These are phyloP conservation scores for Archegozetes longisetosus DNA, from an alignment of 1,140 invertebrate species.

Conservation along the genomic window DNA sequence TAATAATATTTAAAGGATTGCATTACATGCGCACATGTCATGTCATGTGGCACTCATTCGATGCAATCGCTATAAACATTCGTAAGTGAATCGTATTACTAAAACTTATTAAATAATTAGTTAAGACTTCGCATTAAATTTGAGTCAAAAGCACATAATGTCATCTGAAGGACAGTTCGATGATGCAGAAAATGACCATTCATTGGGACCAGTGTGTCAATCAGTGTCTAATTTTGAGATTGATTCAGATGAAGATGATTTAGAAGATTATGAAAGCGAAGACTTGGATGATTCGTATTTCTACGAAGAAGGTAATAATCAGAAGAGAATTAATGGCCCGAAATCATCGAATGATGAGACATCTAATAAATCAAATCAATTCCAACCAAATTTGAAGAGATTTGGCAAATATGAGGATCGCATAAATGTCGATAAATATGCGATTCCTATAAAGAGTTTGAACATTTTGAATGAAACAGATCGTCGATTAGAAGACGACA, in stretches of 20 bases:
- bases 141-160: too few relatives aligned
- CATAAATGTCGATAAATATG: conserved; percentile 3
- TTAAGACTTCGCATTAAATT: too few relatives aligned
- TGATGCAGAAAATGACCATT: not conserved
- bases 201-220: not conserved
- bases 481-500: conserved; percentile 21
- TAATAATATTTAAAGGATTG: too few relatives aligned
- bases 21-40: too few relatives aligned
- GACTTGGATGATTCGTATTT: not conserved
- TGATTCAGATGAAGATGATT: not conserved
- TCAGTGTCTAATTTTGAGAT: not conserved
- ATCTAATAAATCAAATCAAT: not conserved
- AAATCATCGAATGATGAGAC: not conserved
- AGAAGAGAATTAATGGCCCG: not conserved
- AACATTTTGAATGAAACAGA: conserved; percentile 13
- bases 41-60: too few relatives aligned
- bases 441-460: not conserved
- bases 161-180: not conserved
- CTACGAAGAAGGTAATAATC: not conserved
- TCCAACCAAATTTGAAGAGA: conserved; percentile 5
- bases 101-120: too few relatives aligned
- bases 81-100: too few relatives aligned
- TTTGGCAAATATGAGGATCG: conserved; percentile 6
- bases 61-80: too few relatives aligned
- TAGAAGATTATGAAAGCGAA: not conserved